Evolutionary conservation across 2,888 invertebrate genomes (phyloP).

Genomic region (Drosophila lacicola): DNA sequence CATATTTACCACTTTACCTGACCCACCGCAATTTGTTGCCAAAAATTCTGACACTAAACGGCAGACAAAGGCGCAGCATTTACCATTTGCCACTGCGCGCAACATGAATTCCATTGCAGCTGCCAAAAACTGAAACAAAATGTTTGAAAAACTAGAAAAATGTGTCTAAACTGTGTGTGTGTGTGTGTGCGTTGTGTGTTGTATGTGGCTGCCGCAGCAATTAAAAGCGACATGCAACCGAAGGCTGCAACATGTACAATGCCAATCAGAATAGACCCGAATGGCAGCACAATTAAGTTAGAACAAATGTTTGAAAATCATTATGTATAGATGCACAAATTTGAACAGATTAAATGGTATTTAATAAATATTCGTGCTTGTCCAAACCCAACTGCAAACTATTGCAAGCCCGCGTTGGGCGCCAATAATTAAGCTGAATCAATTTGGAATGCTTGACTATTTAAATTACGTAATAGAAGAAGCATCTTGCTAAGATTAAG

Average conservation of each 20-base stretch:
- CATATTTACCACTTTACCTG: conserved; percentile 26
- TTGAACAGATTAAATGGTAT: neutral
- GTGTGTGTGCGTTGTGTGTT: neutral
- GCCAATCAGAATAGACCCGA: conserved; percentile 24
- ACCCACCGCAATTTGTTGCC: conserved; percentile 49
- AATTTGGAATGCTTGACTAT: no score
- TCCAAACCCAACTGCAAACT: neutral
- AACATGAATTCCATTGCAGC: conserved; percentile 39
- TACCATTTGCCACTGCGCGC: conserved; percentile 15
- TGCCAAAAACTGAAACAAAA: conserved; percentile 22
- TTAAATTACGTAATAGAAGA: no score
- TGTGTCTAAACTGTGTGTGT: conserved; percentile 7
- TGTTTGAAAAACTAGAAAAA: conserved; percentile 12
- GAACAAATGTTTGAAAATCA: neutral
- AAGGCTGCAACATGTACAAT: conserved; percentile 19
- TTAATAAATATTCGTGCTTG: neutral
- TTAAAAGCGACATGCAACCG: conserved; percentile 44
- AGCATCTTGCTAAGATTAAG: no score
- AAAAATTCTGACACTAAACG: conserved; percentile 55
- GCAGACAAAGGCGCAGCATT: conserved; percentile 45
- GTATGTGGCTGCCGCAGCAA: conserved; percentile 47
- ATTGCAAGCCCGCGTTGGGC: neutral
- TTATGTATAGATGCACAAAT: neutral
- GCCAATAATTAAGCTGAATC: neutral
- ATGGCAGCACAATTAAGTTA: neutral